Evolutionary conservation across 2,888 invertebrate species (phyloP).

Genomic region (Eugnorisma glareosa): DNA sequence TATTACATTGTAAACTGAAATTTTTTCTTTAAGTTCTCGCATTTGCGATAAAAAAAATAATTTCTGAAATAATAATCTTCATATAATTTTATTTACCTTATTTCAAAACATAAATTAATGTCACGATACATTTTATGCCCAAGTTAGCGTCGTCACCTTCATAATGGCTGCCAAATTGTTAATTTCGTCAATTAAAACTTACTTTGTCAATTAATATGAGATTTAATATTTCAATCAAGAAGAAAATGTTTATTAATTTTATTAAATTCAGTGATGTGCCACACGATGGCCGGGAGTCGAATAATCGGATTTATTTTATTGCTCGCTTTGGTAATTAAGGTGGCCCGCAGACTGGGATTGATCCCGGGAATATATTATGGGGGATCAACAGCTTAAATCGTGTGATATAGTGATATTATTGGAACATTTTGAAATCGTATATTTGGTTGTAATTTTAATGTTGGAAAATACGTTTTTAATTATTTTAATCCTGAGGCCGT

Average conservation of each 20-base stretch:
- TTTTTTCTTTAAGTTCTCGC: not conserved
- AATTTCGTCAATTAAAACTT: conserved; percentile 57
- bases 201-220: conserved; percentile 53
- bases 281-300: conserved; percentile 3
- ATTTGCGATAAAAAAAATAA: not conserved
- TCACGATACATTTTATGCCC: not conserved
- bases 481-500: not conserved
- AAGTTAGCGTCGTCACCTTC: conserved; percentile 19
- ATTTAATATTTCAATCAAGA: conserved; percentile 50
- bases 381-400: conserved; percentile 46
- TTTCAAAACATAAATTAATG: not conserved
- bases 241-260: conserved; percentile 35
- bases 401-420: conserved; percentile 36
- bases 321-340: conserved; percentile 48
- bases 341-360: conserved; percentile 32
- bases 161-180: conserved; percentile 39
- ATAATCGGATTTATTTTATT: conserved; percentile 58
- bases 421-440: conserved; percentile 7
- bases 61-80: not conserved
- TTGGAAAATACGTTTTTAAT: not conserved
- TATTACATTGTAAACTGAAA: not conserved
- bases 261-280: conserved; percentile 37
- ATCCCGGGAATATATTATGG: conserved; percentile 50
- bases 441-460: conserved; percentile 15
- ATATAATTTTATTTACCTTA: not conserved